phyloP scores from a whole-genome alignment of 1,140 invertebrate species.

The Diuraphis noxia region DNA sequence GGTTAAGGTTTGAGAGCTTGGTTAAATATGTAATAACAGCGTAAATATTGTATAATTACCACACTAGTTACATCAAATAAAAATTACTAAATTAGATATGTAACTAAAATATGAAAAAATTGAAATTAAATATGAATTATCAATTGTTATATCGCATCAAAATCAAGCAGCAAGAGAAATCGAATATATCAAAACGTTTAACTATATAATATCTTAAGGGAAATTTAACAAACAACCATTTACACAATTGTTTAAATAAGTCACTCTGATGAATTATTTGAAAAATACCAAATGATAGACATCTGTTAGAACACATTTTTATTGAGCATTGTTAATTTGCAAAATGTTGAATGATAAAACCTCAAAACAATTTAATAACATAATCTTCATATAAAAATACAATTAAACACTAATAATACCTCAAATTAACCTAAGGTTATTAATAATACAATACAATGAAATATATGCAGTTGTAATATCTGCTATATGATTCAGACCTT shows the following conservation, averaged over 20 bases:
- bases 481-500: neutral
- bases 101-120: too few relatives aligned
- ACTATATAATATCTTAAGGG: neutral
- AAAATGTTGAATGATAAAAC: neutral
- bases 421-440: neutral
- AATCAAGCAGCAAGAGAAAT: neutral
- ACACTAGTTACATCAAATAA: neutral
- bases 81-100: neutral
- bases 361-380: neutral
- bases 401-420: neutral
- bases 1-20: constrained; percentile 30
- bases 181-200: neutral
- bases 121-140: neutral
- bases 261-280: neutral
- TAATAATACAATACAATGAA: neutral
- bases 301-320: neutral
- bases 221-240: neutral
- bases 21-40: neutral
- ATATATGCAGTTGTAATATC: neutral
- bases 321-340: neutral
- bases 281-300: neutral
- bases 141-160: neutral
- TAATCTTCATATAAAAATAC: neutral
- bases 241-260: constrained; percentile 8
- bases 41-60: neutral